Conservation (phyloP, 1,140 invertebrate species). For the Drosophila quadrilineata region DNA sequence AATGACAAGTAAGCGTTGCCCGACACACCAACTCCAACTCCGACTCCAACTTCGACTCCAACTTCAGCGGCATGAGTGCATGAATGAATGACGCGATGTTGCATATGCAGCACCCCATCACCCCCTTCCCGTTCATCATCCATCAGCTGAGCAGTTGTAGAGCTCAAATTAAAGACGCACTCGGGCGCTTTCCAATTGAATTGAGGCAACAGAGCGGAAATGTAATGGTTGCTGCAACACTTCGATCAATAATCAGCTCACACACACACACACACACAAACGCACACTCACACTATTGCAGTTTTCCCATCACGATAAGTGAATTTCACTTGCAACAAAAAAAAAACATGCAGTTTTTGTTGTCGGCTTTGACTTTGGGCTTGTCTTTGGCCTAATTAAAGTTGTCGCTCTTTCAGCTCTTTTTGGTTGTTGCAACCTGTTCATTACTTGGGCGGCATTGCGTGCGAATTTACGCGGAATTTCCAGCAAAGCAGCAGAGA, state of each 20-base stretch:
- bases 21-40: slow-evolving; percentile 23
- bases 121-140: background rate
- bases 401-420: slow-evolving; percentile 7
- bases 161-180: slow-evolving; percentile 53
- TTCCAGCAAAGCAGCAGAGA: too few relatives aligned
- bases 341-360: slow-evolving; percentile 11
- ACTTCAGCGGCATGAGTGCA: slow-evolving; percentile 31
- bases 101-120: background rate
- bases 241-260: slow-evolving; percentile 61
- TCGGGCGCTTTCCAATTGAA: slow-evolving; percentile 70
- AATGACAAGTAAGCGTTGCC: slow-evolving; percentile 70
- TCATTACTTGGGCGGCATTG: slow-evolving; percentile 53
- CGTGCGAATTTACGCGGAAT: slow-evolving; percentile 29
- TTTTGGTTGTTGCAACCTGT: slow-evolving; percentile 29
- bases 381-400: slow-evolving; percentile 56
- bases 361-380: slow-evolving; percentile 6
- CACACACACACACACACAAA: background rate
- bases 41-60: slow-evolving; percentile 20
- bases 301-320: slow-evolving; percentile 51
- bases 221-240: slow-evolving; percentile 63
- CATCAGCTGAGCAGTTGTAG: slow-evolving; percentile 2
- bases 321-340: slow-evolving; percentile 45
- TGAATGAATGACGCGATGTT: slow-evolving; percentile 40
- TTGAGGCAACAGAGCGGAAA: slow-evolving; percentile 67
- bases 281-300: background rate